Conservation (phyloP, 2,888 invertebrate genomes). For the Neuroscelio doddi region DNA sequence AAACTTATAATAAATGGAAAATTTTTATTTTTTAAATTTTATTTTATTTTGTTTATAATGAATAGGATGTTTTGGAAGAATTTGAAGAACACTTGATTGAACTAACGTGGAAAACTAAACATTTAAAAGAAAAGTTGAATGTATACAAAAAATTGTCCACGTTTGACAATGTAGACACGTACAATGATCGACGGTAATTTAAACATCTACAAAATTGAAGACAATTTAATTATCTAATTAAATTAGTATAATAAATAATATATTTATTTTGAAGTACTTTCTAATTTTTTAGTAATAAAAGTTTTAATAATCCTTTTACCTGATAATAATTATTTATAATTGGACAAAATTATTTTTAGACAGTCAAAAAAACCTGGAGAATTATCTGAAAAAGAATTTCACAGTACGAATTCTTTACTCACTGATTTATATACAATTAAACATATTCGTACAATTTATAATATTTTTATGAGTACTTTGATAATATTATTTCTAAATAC, state of each 20-base stretch:
- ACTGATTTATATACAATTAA: slow-evolving; percentile 84
- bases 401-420: slow-evolving; percentile 83
- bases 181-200: slow-evolving; percentile 2
- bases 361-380: slow-evolving; percentile 46
- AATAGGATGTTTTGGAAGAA: slow-evolving; percentile 24
- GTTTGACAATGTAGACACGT: slow-evolving; percentile 18
- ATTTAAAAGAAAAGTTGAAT: slow-evolving; percentile 9
- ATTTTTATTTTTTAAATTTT: no score
- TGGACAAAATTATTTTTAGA: slow-evolving; percentile 35
- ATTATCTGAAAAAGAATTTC: slow-evolving; percentile 79
- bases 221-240: neutral
- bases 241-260: neutral
- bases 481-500: slow-evolving; percentile 83
- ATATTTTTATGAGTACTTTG: slow-evolving; percentile 86
- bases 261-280: neutral
- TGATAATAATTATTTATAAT: no score
- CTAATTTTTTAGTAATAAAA: slow-evolving; percentile 5
- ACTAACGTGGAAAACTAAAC: neutral
- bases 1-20: no score
- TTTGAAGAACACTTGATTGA: slow-evolving; percentile 17
- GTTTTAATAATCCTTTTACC: slow-evolving; percentile 2
- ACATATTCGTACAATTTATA: slow-evolving; percentile 88
- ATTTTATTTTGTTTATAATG: no score
- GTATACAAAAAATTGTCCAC: slow-evolving; percentile 39
- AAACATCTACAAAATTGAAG: neutral